Percentiles rank a stretch among this genome's conserved stretches.
Conservation (phyloP, 2,797 vertebrate species). For the Myoxocephalus aenaeus region DNA sequence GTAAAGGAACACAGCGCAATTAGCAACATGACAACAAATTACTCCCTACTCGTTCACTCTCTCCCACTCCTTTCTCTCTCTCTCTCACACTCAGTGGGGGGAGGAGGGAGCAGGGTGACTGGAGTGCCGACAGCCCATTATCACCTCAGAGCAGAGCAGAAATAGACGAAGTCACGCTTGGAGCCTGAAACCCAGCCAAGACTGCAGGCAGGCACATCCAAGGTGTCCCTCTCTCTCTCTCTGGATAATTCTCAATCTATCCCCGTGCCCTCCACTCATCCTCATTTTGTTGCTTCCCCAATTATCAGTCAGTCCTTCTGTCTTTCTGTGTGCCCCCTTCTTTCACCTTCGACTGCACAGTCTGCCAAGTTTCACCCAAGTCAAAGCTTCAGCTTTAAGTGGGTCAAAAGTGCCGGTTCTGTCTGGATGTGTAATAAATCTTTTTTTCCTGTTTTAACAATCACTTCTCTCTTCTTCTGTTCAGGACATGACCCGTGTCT, state of each 20-base stretch:
- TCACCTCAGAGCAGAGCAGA: constrained; percentile 79
- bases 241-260: constrained; percentile 55
- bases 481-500: constrained; percentile 17
- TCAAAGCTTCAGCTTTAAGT: constrained; percentile 28
- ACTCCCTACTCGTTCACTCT: constrained; percentile 38
- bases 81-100: constrained; percentile 30
- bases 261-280: constrained; percentile 45
- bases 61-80: constrained; percentile 9
- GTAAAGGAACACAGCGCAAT: constrained; percentile 67
- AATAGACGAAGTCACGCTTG: constrained; percentile 79
- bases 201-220: constrained; percentile 72
- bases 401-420: constrained; percentile 19
- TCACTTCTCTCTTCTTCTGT: background rate
- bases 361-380: constrained; percentile 33
- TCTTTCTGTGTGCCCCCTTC: constrained; percentile 7
- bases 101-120: constrained; percentile 55
- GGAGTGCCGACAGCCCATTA: constrained; percentile 80
- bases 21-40: constrained; percentile 66
- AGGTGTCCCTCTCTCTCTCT: constrained; percentile 47
- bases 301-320: constrained; percentile 37
- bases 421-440: constrained; percentile 18
- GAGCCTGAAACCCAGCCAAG: constrained; percentile 73
- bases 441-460: constrained; percentile 11
- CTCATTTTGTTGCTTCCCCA: constrained; percentile 50
- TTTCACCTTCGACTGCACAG: constrained; percentile 23